Evolutionary conservation across 2,797 vertebrate species (phyloP), one percentile per base, ranked within the genome.

Genomic region (Lates japonicus): DNA sequence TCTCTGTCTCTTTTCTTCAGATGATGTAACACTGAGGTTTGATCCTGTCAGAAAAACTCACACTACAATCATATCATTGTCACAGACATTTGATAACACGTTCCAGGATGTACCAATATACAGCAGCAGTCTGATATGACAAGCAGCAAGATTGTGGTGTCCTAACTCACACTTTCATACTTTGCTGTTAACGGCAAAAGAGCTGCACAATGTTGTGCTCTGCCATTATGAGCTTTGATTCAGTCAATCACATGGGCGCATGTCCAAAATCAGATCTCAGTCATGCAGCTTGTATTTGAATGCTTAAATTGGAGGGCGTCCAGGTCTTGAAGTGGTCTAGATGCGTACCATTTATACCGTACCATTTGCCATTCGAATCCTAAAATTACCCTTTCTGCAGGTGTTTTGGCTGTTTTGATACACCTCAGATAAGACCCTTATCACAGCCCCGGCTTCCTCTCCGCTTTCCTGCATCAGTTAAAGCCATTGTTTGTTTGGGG

Each of bases 341-440:
- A n/a, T 20, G 20, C 48, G n/a, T 20, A 9, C 1, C 48, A 51
- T 11, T 64, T 46, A 7, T 48, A 29, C 1, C 25, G 25, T 29
- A 29, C 25, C 25, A 29, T 29, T 63, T 54, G 17, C 35, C 42
- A 39, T 22, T 49, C 74, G 10, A 68, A 78, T 76, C 49, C 62
- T 25, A 41, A 57, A 55, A 67, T 54, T 66, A 0, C 14, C 13
- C 61, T 70, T 54, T 74, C 41, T 70, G 67, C 91, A 86, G 89
- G 88, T 90, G 78, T 82, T 82, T 80, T 4, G 4, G 41, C 57
- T 81, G 74, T 88, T 78, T 78, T 71, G 82, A 91, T 89, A 25
- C 77, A 66, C 14, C 19, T 73, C 20, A 0, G 85, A 90, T 90
- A 86, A 76, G 11, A 33, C 71, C 86, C 79, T 76, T 52, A 90